Base-by-base conservation (phyloP, 2,888 invertebrate genomes). In the Drosophila demipolita region DNA sequence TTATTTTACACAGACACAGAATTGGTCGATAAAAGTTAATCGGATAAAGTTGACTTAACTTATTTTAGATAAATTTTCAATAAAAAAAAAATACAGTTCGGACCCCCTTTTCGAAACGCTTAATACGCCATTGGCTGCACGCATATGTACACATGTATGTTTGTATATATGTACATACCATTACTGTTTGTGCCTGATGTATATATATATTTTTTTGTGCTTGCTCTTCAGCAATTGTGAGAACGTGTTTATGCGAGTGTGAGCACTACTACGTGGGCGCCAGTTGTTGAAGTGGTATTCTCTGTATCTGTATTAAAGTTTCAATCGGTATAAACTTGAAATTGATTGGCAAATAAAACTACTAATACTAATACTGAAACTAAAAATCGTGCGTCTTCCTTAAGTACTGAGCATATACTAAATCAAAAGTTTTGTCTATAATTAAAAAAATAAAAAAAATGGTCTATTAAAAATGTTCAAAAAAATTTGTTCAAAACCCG, bases 161-260 rank as follows among this genome's bases (percentile, higher is more conserved):
- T 54, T 54, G 23, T 36, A 54, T 11, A 36, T 35, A 35, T 36
- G 17, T 26, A 36, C 23, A 54, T 54, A 35, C 23, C 35, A 35
- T 20, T 35, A 23, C 17, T 23, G 23, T 23, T 54, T 36, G 17
- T 36, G 54, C 35, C 54, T 54, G 23, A 26, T 36, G 36, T 54
- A 11, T 23, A 54, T 23, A 54, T 17, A 11, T 52, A 12, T 32
- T 26, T 49, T 26, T 26, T 49, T 49, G 26, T 49, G 49, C 26
- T 32, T 52, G 32, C 54, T 54, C 54, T 54, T 36, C 20, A 17
- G n/a, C 23, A 36, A 23, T 23, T 54, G 54, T 36, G 36, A 36
- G 36, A 54, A 54, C 36, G 35, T 36, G 54, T 54, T 36, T 54
- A 11, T 54, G 54, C 35, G 17, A 54, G 36, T 54, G 36, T 36